Percentiles rank a stretch among this genome's conserved stretches.
phyloP scores from a whole-genome alignment of 1,140 invertebrate genomes.

The Nylanderia fulva region DNA sequence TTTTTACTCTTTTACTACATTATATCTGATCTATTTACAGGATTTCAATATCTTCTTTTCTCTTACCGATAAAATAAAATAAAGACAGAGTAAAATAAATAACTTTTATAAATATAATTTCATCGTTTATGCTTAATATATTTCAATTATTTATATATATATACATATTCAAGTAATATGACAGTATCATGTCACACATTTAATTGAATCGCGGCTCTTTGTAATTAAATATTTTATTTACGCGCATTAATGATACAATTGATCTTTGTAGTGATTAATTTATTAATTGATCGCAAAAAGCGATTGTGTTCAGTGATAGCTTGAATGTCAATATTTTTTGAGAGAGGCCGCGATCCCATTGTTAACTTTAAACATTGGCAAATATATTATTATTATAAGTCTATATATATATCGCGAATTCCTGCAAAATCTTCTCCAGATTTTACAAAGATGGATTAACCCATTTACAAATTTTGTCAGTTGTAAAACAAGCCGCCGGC shows the following conservation, averaged over 20 bases:
- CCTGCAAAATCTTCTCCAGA: not conserved
- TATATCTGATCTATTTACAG: not conserved
- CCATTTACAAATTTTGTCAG: not conserved
- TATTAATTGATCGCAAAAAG: conserved; percentile 66
- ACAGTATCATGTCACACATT: conserved; percentile 19
- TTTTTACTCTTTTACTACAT: not conserved
- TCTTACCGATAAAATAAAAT: not conserved
- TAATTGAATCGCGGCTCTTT: conserved; percentile 44
- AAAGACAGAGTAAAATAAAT: not conserved
- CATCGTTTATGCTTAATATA: not conserved
- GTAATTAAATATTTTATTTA: conserved; percentile 45
- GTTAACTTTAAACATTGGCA: conserved; percentile 67
- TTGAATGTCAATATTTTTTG: conserved; percentile 73
- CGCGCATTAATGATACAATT: no score
- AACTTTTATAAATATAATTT: not conserved
- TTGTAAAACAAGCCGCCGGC: not conserved
- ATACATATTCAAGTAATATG: not conserved
- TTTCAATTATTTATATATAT: not conserved
- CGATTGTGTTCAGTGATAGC: conserved; percentile 77
- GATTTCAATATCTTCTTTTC: conserved; percentile 6
- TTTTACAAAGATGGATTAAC: not conserved
- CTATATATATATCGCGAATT: conserved; percentile 42
- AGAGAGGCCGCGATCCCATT: conserved; percentile 2
- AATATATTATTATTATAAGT: conserved; percentile 61
- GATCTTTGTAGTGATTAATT: no score